Evolutionary conservation across 1,140 invertebrate species (phyloP).

Genomic region (Lamellibrachia luymesi): DNA sequence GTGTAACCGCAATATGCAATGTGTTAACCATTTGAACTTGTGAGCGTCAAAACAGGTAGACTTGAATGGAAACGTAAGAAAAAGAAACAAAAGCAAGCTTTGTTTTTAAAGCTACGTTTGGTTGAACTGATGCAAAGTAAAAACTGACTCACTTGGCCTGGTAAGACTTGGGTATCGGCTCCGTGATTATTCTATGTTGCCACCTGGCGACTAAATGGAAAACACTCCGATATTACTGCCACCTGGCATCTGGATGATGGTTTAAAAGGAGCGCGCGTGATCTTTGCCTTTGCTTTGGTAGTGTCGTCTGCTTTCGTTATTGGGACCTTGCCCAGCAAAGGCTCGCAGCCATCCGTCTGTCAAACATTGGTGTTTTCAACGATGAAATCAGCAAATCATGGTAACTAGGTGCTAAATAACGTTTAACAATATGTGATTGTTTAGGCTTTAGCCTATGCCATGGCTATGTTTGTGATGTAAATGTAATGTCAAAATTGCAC

Average conservation of each 20-base stretch:
- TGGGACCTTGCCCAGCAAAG: background rate
- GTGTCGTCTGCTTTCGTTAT: background rate
- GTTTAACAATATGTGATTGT: background rate
- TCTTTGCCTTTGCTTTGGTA: background rate
- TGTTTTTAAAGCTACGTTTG: too few species aligned
- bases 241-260: background rate
- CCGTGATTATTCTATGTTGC: background rate
- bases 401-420: background rate
- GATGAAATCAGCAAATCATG: background rate
- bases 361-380: background rate
- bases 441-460: too few species aligned
- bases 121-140: too few species aligned
- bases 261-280: background rate
- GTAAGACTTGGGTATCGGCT: too few species aligned
- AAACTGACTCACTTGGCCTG: too few species aligned
- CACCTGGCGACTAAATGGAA: background rate
- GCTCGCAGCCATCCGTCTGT: background rate
- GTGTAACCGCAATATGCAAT: too few species aligned
- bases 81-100: too few species aligned
- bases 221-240: background rate
- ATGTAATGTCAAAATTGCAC: too few species aligned
- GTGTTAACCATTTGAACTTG: too few species aligned
- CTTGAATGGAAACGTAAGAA: too few species aligned
- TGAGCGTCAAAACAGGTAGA: too few species aligned
- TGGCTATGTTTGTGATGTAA: too few species aligned